Conservation (phyloP, 2,888 invertebrate genomes). For the Chrysina gloriosa region DNA sequence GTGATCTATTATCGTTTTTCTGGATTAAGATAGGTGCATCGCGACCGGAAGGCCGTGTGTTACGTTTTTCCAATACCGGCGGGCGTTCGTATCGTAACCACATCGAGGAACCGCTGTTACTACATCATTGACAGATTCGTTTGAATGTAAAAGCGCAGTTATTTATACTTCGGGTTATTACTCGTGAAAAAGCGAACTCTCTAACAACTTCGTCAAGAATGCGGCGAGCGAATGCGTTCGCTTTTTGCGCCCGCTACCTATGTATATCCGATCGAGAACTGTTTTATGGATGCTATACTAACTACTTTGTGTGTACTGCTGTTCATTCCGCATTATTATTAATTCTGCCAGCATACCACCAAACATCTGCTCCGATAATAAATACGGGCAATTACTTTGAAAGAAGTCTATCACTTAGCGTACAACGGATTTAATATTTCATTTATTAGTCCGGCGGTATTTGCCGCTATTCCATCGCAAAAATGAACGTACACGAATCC, state of each 20-base stretch:
- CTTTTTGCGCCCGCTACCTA: not conserved
- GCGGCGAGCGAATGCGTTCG: not conserved
- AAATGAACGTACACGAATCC: not conserved
- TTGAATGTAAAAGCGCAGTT: not conserved
- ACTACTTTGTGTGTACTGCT: not conserved
- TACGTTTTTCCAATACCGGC: not conserved
- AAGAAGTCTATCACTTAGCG: constrained; percentile 1
- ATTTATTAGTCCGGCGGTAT: not conserved
- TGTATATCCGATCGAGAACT: not conserved
- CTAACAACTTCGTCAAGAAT: not conserved
- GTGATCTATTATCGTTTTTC: not conserved
- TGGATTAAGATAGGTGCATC: not conserved
- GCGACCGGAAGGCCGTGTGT: not conserved
- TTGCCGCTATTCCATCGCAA: not conserved
- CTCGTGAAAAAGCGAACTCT: not conserved
- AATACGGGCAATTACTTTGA: constrained; percentile 12
- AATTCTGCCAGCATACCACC: constrained; percentile 28
- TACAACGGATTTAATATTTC: constrained; percentile 21
- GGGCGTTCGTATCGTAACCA: not conserved
- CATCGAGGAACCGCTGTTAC: not conserved
- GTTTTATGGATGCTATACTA: not conserved
- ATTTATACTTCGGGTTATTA: not conserved
- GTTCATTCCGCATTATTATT: not conserved
- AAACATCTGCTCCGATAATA: constrained; percentile 23
- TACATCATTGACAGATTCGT: not conserved